Conservation (phyloP, 2,113 vertebrate genomes). For the Bufo bufo region DNA sequence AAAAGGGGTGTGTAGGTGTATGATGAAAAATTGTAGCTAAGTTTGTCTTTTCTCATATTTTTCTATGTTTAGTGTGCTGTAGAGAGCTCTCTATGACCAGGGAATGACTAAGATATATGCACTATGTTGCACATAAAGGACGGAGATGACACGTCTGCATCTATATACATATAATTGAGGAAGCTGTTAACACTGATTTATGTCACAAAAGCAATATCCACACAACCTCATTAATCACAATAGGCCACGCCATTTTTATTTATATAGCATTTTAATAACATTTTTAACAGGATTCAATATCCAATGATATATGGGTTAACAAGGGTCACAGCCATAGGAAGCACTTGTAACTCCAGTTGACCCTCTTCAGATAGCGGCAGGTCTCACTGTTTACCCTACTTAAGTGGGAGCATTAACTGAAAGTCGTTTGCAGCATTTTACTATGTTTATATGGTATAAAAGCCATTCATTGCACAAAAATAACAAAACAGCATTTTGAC, state of each 20-base stretch:
- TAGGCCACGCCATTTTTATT: not conserved
- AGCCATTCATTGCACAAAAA: not conserved
- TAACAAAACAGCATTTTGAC: not conserved
- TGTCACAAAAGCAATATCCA: not conserved
- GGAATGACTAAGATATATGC: not conserved
- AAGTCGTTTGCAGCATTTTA: not conserved
- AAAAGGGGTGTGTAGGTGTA: not conserved
- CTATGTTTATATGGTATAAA: slow-evolving; percentile 9
- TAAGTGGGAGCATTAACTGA: slow-evolving; percentile 38
- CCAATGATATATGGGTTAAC: slow-evolving; percentile 7
- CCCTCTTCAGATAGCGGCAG: slow-evolving; percentile 48
- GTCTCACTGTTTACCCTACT: slow-evolving; percentile 38
- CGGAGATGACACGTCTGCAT: slow-evolving; percentile 8
- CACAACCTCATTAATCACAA: slow-evolving; percentile 8
- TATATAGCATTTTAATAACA: slow-evolving; percentile 10
- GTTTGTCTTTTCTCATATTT: not conserved
- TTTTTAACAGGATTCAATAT: slow-evolving; percentile 4
- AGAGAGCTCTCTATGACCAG: not conserved
- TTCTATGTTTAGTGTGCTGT: not conserved
- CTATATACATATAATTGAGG: not conserved
- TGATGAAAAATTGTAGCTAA: not conserved
- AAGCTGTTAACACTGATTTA: slow-evolving; percentile 4
- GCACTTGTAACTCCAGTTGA: slow-evolving; percentile 41
- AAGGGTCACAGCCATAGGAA: not conserved
- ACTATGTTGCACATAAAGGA: not conserved